phyloP scores from a whole-genome alignment of 2,888 invertebrate species.

The Eledona agricola region DNA sequence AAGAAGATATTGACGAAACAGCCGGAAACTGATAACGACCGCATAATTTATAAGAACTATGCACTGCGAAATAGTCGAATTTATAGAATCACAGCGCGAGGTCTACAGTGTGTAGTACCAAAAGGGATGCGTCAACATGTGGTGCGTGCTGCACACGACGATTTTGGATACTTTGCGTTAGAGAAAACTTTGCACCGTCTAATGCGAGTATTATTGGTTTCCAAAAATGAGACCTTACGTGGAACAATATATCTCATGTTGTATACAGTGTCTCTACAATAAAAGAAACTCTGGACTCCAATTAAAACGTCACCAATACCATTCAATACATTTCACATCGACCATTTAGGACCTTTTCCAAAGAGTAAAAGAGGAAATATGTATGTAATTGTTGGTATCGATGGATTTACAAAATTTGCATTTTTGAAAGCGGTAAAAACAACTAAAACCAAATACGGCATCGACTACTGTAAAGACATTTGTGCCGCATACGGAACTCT shows the following conservation, averaged over 20 bases:
- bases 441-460: conserved; percentile 23
- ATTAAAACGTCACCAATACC: background rate
- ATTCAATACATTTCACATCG: conserved; percentile 5
- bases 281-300: conserved; percentile 4
- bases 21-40: conserved; percentile 34
- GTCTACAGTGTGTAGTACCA: conserved; percentile 50
- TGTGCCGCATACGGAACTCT: no score
- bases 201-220: conserved; percentile 58
- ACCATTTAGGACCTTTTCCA: conserved; percentile 5
- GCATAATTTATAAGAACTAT: conserved; percentile 28
- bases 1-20: conserved; percentile 32
- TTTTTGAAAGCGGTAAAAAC: conserved; percentile 30
- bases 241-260: conserved; percentile 35
- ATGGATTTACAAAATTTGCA: conserved; percentile 37
- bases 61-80: conserved; percentile 10
- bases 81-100: conserved; percentile 14
- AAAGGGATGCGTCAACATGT: conserved; percentile 43
- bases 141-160: conserved; percentile 52
- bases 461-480: conserved; percentile 37
- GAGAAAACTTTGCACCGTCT: conserved; percentile 53
- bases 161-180: conserved; percentile 55
- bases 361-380: conserved; percentile 18
- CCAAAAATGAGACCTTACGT: conserved; percentile 55
- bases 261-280: conserved; percentile 9
- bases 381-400: conserved; percentile 31